Evolutionary conservation across 2,888 invertebrate genomes (phyloP).

Genomic region (Rhagium mordax): DNA sequence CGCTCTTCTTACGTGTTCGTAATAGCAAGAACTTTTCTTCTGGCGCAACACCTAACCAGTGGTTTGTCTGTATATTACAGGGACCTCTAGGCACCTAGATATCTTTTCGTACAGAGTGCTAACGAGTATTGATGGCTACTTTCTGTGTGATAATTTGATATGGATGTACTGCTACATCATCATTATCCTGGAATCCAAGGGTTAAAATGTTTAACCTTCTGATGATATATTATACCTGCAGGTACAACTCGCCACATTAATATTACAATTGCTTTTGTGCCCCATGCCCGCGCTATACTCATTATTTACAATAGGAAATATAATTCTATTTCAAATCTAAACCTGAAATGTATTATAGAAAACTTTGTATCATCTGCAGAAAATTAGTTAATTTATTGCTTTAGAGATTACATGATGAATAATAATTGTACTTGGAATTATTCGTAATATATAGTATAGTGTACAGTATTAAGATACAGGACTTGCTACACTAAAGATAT

Average conservation of each 20-base stretch:
- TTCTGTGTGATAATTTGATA: conserved; percentile 64
- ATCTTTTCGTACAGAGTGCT: conserved; percentile 53
- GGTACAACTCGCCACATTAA: conserved; percentile 43
- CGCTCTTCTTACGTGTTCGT: too few relatives aligned
- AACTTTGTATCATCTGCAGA: background rate
- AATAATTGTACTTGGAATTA: background rate
- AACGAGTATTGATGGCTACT: conserved; percentile 62
- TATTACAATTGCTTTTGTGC: conserved; percentile 47
- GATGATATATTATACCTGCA: conserved; percentile 57
- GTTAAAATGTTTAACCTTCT: conserved; percentile 65
- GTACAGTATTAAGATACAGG: too few relatives aligned
- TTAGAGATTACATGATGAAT: background rate
- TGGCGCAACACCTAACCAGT: too few relatives aligned
- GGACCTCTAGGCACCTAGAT: conserved; percentile 31
- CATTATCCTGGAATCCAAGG: conserved; percentile 63
- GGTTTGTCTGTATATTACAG: too few relatives aligned
- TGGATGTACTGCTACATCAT: conserved; percentile 62
- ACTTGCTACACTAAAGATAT: too few relatives aligned
- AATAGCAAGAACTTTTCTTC: too few relatives aligned
- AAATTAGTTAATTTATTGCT: background rate
- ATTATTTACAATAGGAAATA: conserved; percentile 19
- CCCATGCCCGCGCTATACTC: conserved; percentile 40
- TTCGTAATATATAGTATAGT: background rate
- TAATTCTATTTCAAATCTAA: conserved; percentile 11
- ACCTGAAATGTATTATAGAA: background rate